These are phyloP conservation scores for Pogonomyrmex barbatus DNA, from an alignment of 1,140 invertebrate genomes.

Conservation along the genomic window DNA sequence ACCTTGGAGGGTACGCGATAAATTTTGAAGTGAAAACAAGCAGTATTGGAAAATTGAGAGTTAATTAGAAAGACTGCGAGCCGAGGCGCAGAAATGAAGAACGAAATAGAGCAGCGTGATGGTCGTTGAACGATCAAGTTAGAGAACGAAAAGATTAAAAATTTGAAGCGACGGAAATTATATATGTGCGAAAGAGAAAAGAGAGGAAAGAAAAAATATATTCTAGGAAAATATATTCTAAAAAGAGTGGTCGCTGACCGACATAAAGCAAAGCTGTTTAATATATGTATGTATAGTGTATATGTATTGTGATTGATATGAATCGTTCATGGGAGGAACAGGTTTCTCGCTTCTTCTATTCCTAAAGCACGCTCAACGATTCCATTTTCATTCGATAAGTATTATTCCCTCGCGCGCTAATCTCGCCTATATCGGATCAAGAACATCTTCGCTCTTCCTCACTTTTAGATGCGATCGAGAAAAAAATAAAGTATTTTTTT, in stretches of 20 bases:
- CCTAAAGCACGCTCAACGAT: slow-evolving; percentile 73
- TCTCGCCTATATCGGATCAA: slow-evolving; percentile 8
- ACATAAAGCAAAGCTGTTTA: slow-evolving; percentile 50
- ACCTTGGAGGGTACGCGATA: slow-evolving; percentile 71
- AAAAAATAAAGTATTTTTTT: not conserved
- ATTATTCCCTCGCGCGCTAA: slow-evolving; percentile 1
- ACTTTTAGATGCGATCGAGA: not conserved
- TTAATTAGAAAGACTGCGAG: slow-evolving; percentile 83
- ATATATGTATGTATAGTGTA: slow-evolving; percentile 63
- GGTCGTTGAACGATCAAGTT: slow-evolving; percentile 53
- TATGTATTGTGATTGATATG: slow-evolving; percentile 58
- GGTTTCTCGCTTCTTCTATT: slow-evolving; percentile 77
- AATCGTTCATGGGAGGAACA: slow-evolving; percentile 50
- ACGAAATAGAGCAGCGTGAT: slow-evolving; percentile 68
- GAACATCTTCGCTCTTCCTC: not conserved
- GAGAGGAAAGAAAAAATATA: slow-evolving; percentile 40
- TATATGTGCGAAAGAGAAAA: not conserved
- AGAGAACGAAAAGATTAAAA: slow-evolving; percentile 45
- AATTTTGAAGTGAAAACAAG: slow-evolving; percentile 80
- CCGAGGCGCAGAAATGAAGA: slow-evolving; percentile 71
- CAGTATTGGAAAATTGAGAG: slow-evolving; percentile 85
- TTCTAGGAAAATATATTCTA: slow-evolving; percentile 42
- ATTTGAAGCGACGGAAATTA: not conserved
- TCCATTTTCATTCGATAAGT: not conserved
- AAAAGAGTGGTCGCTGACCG: slow-evolving; percentile 31